A percentile compares a stretch with the other conserved stretches of the same genome.
Evolutionary conservation across 2,797 vertebrate genomes (phyloP).

Genomic region (Ambastaia sidthimunki): DNA sequence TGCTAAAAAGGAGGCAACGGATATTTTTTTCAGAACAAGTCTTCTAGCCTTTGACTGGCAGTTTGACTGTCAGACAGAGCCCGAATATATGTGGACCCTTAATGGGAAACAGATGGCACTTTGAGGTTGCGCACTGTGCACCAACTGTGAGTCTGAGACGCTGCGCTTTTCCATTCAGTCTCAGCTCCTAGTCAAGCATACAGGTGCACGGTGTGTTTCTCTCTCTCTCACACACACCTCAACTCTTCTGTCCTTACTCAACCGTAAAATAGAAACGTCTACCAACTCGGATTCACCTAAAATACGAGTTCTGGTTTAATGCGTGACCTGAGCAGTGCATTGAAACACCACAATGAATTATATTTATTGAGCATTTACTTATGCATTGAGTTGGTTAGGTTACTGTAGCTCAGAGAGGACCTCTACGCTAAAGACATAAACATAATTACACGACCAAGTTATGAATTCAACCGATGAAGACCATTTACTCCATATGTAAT

Average conservation of each 20-base stretch:
- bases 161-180: conserved; percentile 60
- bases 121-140: conserved; percentile 64
- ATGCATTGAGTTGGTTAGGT: neutral
- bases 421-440: neutral
- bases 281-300: conserved; percentile 10
- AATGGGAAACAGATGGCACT: conserved; percentile 84
- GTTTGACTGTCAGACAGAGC: conserved; percentile 75
- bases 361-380: conserved; percentile 1
- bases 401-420: neutral
- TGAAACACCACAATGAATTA: neutral
- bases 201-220: conserved; percentile 72
- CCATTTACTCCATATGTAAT: neutral
- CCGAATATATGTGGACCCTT: conserved; percentile 69
- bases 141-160: conserved; percentile 62
- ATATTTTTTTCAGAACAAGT: conserved; percentile 55
- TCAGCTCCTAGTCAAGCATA: conserved; percentile 64
- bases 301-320: neutral
- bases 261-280: conserved; percentile 38
- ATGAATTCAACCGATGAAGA: neutral
- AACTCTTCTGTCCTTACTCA: conserved; percentile 44
- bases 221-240: conserved; percentile 31
- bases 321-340: too few species aligned
- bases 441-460: neutral
- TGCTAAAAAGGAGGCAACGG: conserved; percentile 58
- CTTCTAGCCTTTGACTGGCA: conserved; percentile 52